Evolutionary conservation across 2,797 vertebrate genomes (phyloP), one percentile per base, ranked within the genome.

Genomic region (Kryptopterus vitreolus): DNA sequence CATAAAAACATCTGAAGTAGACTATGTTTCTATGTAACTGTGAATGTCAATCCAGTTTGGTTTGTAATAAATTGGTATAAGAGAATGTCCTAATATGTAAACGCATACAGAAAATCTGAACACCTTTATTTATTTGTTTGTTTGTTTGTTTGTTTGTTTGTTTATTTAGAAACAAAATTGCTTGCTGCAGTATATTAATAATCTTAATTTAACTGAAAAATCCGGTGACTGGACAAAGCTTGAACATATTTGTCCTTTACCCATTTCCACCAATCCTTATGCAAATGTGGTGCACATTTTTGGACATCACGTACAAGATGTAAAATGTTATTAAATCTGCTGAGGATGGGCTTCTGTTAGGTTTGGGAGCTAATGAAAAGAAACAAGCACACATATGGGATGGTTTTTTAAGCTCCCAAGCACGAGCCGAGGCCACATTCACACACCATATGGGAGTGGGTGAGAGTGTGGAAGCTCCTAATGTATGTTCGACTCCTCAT

Each of bases 361-460:
- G 62, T 75, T 84, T 89, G 87, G 82, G 85, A 91, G 87, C 88
- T 91, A 91, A 94, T 92, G 90, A 92, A 93, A 90, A 92, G 88
- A 91, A 92, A 91, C 90, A 91, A 87, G 89, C 87, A 90, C 91
- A 88, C 93, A 94, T 92, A 93, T 93, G 92, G 91, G 86, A 89
- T 84, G 82, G 84, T 78, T 79, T 84, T 83, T 81, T 85, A 83
- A 81, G 79, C 79, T 68, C 76, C 63, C 78, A 61, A 82, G 81
- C 83, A 13, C 48, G 80, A 72, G 89, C 89, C 83, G 77, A 87
- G 84, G 88, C 87, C 90, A 89, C 90, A 92, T 92, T 90, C 91
- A 85, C 89, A 86, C 63, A 88, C 91, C 92, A 93, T 93, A 92
- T 92, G 92, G 84, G 90, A 85, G 89, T 82, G 89, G 87, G 91